These are phyloP conservation scores for Vanessa atalanta DNA, from an alignment of 1,140 invertebrate species.

Conservation along the genomic window DNA sequence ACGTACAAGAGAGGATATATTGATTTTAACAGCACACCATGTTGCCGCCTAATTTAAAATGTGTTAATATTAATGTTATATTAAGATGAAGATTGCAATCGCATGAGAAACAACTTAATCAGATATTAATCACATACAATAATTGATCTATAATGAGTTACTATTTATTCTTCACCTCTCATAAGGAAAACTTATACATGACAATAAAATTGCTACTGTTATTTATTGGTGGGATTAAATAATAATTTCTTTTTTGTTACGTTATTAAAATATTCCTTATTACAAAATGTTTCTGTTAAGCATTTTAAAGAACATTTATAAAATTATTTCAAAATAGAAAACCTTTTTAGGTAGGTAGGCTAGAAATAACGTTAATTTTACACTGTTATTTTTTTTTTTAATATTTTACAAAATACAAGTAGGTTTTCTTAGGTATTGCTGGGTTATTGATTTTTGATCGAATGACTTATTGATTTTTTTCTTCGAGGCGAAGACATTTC, in stretches of 20 bases:
- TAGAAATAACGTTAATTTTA: too few relatives aligned
- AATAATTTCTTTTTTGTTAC: background rate
- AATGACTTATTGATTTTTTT: too few relatives aligned
- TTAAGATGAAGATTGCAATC: background rate
- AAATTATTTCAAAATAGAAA: too few relatives aligned
- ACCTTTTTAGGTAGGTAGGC: too few relatives aligned
- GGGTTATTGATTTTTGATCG: too few relatives aligned
- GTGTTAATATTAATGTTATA: slow-evolving; percentile 6
- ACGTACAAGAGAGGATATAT: too few relatives aligned
- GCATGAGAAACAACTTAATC: slow-evolving; percentile 5
- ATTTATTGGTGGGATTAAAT: background rate
- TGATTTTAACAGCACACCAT: background rate
- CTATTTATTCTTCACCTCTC: background rate
- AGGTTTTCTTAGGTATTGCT: too few relatives aligned
- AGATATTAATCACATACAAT: slow-evolving; percentile 4
- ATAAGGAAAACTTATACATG: slow-evolving; percentile 8
- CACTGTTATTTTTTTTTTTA: too few relatives aligned
- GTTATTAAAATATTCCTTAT: background rate
- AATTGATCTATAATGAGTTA: slow-evolving; percentile 15
- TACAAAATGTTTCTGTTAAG: too few relatives aligned
- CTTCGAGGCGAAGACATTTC: too few relatives aligned
- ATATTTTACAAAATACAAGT: too few relatives aligned
- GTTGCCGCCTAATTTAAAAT: background rate
- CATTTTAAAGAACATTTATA: too few relatives aligned
- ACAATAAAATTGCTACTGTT: slow-evolving; percentile 5